Base-by-base conservation (phyloP, 2,113 vertebrate genomes). In the Onychostoma macrolepis region DNA sequence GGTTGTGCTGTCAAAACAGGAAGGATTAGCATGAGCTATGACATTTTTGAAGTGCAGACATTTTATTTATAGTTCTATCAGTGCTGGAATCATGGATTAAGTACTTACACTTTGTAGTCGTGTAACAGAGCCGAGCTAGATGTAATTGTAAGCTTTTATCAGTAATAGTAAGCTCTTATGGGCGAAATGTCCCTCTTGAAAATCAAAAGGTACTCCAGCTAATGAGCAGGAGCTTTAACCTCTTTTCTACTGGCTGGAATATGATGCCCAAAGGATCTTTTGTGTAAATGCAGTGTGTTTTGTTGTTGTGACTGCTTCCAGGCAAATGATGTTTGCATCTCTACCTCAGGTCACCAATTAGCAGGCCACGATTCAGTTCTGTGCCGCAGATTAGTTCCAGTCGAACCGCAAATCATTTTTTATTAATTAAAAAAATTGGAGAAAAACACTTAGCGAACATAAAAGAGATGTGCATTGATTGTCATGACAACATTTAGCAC, bases 131-230 rank as follows among this genome's bases (percentile, higher is more conserved):
- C 24, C 6, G 19, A 41, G 21, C 53, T 80, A 41, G 33, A 80
- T 80, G 38, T 67, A 67, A 82, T 82, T 45, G 80, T 65, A 65
- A 17, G 78, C 78, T 67, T 67, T 82, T 67, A 82, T 82, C 78
- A 80, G 33, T 67, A 67, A 65, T 67, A 26, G 8, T 21, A 43
- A 6, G 24, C 61, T 30, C 41, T 67, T 48, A n/a, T 61, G 24
- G n/a, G 38, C 1, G 9, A 30, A 79, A 67, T 61, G 33, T 80
- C 77, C 67, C 58, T 45, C 4, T 48, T 82, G 80, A 67, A 82
- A 82, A 82, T 82, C n/a, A 45, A 82, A 82, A 80, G 78, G 53
- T 80, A 65, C 80, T 82, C 9, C n/a, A 80, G 30, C 19, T 26
- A 80, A 30, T 82, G 41, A 65, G 36, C 61, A 45, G 80, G 15